These are phyloP conservation scores for Metellina segmentata DNA, from an alignment of 2,888 invertebrate species.

Conservation along the genomic window DNA sequence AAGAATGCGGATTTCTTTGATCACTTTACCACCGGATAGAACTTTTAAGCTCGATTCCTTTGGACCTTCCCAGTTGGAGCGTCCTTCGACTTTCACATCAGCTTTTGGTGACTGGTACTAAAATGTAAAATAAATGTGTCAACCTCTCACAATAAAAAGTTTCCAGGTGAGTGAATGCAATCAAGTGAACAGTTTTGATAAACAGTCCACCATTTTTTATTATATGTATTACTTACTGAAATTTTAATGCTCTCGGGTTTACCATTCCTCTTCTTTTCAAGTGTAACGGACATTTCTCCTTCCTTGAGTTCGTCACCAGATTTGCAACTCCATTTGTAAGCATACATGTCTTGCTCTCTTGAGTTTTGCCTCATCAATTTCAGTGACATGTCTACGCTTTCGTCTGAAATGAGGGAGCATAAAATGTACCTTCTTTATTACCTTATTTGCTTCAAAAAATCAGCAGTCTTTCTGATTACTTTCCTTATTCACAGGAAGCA, in stretches of 20 bases:
- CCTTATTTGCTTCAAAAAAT: too few relatives aligned
- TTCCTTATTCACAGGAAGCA: not conserved
- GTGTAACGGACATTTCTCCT: conserved; percentile 33
- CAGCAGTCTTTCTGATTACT: not conserved
- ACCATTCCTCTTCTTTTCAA: conserved; percentile 41
- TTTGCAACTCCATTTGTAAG: conserved; percentile 44
- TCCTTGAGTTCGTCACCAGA: not conserved
- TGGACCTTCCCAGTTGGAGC: not conserved
- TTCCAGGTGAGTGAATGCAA: too few relatives aligned
- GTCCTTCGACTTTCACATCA: conserved; percentile 4
- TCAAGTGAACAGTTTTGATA: too few relatives aligned
- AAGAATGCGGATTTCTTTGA: conserved; percentile 18
- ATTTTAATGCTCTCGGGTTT: conserved; percentile 24
- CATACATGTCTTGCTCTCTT: conserved; percentile 15
- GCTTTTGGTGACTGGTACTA: conserved; percentile 31
- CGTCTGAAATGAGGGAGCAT: conserved; percentile 10
- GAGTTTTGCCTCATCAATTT: conserved; percentile 37
- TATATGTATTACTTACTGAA: conserved; percentile 38
- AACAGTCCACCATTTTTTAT: not conserved
- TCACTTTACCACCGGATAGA: not conserved
- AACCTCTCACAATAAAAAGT: too few relatives aligned
- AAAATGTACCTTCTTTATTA: not conserved
- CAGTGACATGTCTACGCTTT: conserved; percentile 34
- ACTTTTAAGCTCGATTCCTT: not conserved
- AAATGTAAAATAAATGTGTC: not conserved